Evolutionary conservation across 2,888 invertebrate species (phyloP).

Genomic region (Cosmia pyralina): DNA sequence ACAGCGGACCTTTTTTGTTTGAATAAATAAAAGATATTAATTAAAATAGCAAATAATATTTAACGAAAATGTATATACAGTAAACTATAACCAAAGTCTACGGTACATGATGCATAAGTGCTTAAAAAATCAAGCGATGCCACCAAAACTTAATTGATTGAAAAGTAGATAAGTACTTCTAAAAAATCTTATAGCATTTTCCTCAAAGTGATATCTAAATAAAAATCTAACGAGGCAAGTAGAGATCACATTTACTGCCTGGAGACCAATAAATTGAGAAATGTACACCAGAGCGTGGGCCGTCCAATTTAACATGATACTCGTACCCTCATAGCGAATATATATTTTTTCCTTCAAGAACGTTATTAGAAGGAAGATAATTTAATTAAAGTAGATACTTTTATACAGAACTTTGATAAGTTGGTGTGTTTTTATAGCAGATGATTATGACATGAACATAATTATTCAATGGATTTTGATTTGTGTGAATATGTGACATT

Average conservation of each 20-base stretch:
- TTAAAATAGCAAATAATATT: too few species aligned
- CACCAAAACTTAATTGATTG: conserved; percentile 23
- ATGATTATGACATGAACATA: not conserved
- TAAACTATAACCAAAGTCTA: not conserved
- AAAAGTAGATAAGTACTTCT: not conserved
- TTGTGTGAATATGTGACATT: not conserved
- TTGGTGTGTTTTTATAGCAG: not conserved
- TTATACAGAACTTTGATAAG: not conserved
- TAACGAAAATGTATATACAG: too few species aligned
- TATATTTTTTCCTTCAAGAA: conserved; percentile 30
- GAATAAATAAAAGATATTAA: too few species aligned
- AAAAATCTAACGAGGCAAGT: conserved; percentile 63
- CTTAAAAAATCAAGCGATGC: not conserved
- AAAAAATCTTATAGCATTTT: conserved; percentile 34
- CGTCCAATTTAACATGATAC: conserved; percentile 80
- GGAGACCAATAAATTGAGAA: conserved; percentile 81
- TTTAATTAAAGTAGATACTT: conserved; percentile 39
- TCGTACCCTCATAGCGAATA: conserved; percentile 67
- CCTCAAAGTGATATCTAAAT: conserved; percentile 55
- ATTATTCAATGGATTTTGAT: not conserved
- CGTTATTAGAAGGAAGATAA: conserved; percentile 31
- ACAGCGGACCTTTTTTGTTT: too few species aligned
- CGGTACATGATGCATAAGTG: not conserved
- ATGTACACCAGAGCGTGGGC: conserved; percentile 67
- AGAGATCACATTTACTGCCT: conserved; percentile 72